Evolutionary conservation across 2,113 vertebrate genomes (phyloP), one percentile per base, ranked within the genome.

Genomic region (Erythrolamprus reginae): DNA sequence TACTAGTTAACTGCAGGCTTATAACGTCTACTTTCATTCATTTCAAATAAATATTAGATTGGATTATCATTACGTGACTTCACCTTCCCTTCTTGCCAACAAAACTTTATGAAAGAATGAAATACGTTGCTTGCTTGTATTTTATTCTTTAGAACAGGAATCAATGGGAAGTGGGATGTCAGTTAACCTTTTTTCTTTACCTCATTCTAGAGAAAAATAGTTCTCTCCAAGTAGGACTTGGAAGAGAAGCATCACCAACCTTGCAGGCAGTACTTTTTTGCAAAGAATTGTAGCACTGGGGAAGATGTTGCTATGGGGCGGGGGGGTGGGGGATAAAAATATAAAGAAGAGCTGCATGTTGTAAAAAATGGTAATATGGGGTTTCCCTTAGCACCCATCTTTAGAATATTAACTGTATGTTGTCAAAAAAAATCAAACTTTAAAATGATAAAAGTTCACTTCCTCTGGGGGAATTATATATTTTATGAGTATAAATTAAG

Each of bases 1-100:
- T 89, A 90, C 50, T 21, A 91, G 53, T 91, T 42, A 91, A 84
- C 90, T 23, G 47, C 15, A 93, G 2, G 89, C 47, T 52, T 89
- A 53, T 42, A 82, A 58, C 4, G 52, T 56, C 55, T 87, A n/a
- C 50, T n/a, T 90, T 42, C 51, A 70, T 91, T 7, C 88, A 77
- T 23, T 33, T 53, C 61, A 87, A 89, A 52, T 92, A 33, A 82
- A 94, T 52, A 42, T 17, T 56, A 42, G 86, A 5, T 4, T n/a
- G 89, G 26, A 0, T 86, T 90, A 33, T 51, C 24, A 9, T 0
- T 33, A 50, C 84, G 90, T 87, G 88, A 26, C 87, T 15, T 87
- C 23, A 23, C 9, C 56, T 88, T 93, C 12, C 84, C 61, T 91
- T 4, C 4, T 42, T 9, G 0, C 21, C 51, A 91, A 91, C 58